phyloP scores from a whole-genome alignment of 1,140 invertebrate species.

The Trichoplusia ni region DNA sequence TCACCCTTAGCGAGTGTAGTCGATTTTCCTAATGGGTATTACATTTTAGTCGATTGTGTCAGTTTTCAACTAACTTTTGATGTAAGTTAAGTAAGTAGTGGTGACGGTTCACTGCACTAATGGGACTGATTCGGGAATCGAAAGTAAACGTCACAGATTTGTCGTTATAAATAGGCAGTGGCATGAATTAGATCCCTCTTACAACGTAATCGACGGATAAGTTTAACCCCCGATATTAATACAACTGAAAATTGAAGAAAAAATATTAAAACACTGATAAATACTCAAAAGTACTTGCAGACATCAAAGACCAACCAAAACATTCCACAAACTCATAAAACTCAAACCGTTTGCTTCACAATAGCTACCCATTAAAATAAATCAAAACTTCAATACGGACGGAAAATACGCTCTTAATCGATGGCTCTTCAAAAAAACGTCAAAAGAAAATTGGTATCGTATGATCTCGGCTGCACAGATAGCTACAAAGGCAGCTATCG shows the following conservation, averaged over 20 bases:
- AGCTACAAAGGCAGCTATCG: slow-evolving; percentile 77
- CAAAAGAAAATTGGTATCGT: slow-evolving; percentile 71
- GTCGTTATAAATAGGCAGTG: slow-evolving; percentile 1
- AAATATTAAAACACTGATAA: no score
- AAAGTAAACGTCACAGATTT: background rate
- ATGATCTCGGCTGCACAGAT: slow-evolving; percentile 66
- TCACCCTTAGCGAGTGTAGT: slow-evolving; percentile 61
- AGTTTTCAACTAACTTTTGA: slow-evolving; percentile 44
- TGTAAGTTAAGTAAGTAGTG: slow-evolving; percentile 29
- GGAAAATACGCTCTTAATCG: slow-evolving; percentile 33
- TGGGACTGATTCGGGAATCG: slow-evolving; percentile 21
- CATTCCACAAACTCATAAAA: background rate
- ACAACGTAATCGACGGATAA: no score
- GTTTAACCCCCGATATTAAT: no score
- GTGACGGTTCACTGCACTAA: slow-evolving; percentile 28
- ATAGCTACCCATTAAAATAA: slow-evolving; percentile 19
- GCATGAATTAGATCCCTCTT: no score
- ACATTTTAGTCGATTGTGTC: slow-evolving; percentile 64
- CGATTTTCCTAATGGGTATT: slow-evolving; percentile 73
- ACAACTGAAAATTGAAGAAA: no score
- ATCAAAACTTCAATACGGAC: slow-evolving; percentile 23
- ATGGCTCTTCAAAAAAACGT: slow-evolving; percentile 52
- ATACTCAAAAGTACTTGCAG: no score
- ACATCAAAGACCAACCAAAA: background rate
- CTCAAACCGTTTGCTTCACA: background rate